Evolutionary conservation across 1,140 invertebrate species (phyloP).

Genomic region (Bathynomus jamesi): DNA sequence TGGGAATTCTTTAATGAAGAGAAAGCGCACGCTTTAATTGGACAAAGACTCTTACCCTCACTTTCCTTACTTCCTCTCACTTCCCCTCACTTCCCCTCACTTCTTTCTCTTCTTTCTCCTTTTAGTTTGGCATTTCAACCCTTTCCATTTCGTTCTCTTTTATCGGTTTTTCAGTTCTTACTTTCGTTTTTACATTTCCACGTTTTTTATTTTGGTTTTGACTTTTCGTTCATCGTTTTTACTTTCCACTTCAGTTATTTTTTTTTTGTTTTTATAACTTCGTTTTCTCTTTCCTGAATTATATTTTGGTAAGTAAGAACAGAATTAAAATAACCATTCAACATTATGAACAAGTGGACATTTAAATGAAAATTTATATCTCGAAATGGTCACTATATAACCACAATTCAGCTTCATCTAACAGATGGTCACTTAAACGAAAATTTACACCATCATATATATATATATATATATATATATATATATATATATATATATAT

Average conservation of each 20-base stretch:
- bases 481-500: too few relatives aligned
- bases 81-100: too few relatives aligned
- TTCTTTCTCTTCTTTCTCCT: background rate
- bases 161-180: background rate
- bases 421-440: too few relatives aligned
- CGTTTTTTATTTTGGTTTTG: background rate
- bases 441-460: too few relatives aligned
- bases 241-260: background rate
- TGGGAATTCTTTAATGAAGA: constrained; percentile 35
- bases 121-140: background rate
- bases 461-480: too few relatives aligned
- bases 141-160: background rate
- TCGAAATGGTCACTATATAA: too few relatives aligned
- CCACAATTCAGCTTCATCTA: too few relatives aligned
- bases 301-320: too few relatives aligned
- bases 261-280: background rate
- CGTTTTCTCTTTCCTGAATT: background rate
- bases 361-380: too few relatives aligned
- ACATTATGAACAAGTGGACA: too few relatives aligned
- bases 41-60: constrained; percentile 24
- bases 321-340: too few relatives aligned
- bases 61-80: background rate
- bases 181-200: background rate
- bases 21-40: constrained; percentile 30
- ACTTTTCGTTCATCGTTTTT: background rate